phyloP scores from a whole-genome alignment of 1,140 invertebrate species.

The Magallana gigas region DNA sequence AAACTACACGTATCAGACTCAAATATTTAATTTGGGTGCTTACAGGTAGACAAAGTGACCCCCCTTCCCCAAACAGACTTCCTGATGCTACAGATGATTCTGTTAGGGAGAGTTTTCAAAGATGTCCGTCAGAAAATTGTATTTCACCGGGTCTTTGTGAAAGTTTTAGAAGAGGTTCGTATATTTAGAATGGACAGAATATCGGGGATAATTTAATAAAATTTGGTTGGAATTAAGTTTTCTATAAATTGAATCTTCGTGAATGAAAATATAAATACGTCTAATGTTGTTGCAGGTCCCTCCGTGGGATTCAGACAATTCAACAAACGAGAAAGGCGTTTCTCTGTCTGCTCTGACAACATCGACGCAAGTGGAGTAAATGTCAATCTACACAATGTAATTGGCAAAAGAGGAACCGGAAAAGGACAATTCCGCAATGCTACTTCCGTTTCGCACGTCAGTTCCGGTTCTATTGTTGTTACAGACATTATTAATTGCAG shows the following conservation, averaged over 20 bases:
- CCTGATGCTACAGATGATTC: neutral
- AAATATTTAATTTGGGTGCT: too few species aligned
- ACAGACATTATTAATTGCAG: constrained; percentile 95
- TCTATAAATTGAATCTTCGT: neutral
- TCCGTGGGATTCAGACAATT: neutral
- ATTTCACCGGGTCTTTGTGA: neutral
- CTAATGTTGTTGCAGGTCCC: neutral
- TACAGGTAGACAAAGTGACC: too few species aligned
- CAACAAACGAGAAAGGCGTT: neutral
- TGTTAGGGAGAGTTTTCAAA: neutral
- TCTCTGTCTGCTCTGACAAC: neutral
- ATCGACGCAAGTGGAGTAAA: neutral
- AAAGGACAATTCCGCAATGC: constrained; percentile 90
- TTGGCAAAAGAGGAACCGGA: constrained; percentile 86
- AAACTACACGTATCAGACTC: too few species aligned
- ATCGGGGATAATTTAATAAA: too few species aligned
- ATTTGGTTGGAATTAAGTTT: too few species aligned
- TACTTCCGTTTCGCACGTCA: constrained; percentile 93
- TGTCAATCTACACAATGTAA: constrained; percentile 77
- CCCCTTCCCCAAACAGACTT: too few species aligned
- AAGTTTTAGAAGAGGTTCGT: neutral
- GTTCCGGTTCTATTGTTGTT: constrained; percentile 89
- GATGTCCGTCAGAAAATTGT: neutral
- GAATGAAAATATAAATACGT: neutral
- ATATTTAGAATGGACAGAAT: too few species aligned